Conservation (phyloP, 1,140 invertebrate species). For the Brachionus plicatilis region DNA sequence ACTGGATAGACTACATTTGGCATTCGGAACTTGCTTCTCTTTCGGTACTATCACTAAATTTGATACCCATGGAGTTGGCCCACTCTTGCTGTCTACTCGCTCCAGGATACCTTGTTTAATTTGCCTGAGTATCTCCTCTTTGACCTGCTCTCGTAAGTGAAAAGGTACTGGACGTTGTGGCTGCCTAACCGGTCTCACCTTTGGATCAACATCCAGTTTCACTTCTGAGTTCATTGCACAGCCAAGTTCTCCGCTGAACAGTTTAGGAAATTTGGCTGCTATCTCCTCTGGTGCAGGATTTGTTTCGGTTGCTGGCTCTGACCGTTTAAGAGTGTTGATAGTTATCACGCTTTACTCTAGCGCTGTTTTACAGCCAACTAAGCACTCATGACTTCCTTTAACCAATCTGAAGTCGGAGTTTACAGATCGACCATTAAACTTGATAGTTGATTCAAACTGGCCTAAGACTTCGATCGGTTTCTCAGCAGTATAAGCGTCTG, state of each 20-base stretch:
- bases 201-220: too few species aligned
- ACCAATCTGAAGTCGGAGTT: background rate
- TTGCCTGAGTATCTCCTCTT: too few species aligned
- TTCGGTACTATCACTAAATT: constrained; percentile 42
- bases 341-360: background rate
- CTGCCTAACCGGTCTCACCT: too few species aligned
- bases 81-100: constrained; percentile 43
- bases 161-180: too few species aligned
- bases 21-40: too few species aligned
- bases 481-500: background rate
- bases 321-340: background rate
- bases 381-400: background rate
- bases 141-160: too few species aligned
- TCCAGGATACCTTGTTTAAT: too few species aligned
- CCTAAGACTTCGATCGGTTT: background rate
- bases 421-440: background rate
- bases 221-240: too few species aligned
- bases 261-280: too few species aligned
- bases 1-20: too few species aligned
- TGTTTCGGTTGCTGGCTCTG: background rate
- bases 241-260: too few species aligned
- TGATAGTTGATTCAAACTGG: background rate
- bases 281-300: background rate
- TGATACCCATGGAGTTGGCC: constrained; percentile 47
- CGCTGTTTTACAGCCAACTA: background rate